A percentile compares a stretch with the other conserved stretches of the same genome.
Conservation (phyloP, 2,797 vertebrate genomes). For the Heterohyrax brucei region DNA sequence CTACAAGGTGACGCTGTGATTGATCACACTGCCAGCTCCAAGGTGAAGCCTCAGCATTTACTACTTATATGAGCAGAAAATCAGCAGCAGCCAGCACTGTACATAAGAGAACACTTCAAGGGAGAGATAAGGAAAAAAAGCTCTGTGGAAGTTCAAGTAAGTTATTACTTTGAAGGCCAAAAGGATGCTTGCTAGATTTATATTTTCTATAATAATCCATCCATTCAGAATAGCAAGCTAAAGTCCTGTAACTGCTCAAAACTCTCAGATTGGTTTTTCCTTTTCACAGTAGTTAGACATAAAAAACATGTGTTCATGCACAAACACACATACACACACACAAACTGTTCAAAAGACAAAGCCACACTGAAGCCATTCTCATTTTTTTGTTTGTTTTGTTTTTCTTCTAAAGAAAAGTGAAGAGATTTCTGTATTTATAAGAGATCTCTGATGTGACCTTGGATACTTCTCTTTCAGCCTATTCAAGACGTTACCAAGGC, state of each 20-base stretch:
- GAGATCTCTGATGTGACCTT: conserved; percentile 5
- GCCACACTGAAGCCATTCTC: not conserved
- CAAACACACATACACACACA: not conserved
- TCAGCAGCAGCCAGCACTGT: not conserved
- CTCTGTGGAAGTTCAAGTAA: conserved; percentile 31
- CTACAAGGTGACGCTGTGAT: conserved; percentile 63
- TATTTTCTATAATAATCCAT: conserved; percentile 26
- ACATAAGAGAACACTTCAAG: not conserved
- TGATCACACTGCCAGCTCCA: conserved; percentile 68
- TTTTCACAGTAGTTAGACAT: not conserved
- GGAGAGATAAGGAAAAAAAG: conserved; percentile 58
- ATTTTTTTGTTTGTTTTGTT: not conserved
- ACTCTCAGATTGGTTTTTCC: not conserved
- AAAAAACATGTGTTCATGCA: not conserved
- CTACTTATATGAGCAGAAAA: conserved; percentile 24
- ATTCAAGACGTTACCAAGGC: not conserved
- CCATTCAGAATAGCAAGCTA: not conserved
- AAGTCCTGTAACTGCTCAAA: not conserved
- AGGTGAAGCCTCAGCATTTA: conserved; percentile 24
- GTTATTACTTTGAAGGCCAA: conserved; percentile 66
- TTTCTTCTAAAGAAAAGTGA: conserved; percentile 56
- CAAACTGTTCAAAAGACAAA: not conserved
- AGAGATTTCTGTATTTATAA: not conserved
- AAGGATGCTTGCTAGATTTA: not conserved
- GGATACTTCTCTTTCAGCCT: not conserved